Base-by-base conservation (phyloP, 1,140 invertebrate genomes). In the Papilio machaon region DNA sequence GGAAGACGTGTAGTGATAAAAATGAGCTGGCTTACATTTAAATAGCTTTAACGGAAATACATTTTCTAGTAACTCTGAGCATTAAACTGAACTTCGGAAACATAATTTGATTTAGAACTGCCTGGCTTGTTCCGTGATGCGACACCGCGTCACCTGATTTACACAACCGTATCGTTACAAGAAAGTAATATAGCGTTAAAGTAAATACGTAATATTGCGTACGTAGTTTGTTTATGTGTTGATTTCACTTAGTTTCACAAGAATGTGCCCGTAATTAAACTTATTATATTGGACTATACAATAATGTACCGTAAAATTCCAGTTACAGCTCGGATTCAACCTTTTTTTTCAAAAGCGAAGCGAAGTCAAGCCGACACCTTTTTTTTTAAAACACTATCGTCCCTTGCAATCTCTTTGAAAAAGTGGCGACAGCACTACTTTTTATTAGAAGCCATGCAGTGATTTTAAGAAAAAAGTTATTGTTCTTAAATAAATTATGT, bases 171-270 rank as follows among this genome's bases (percentile, higher is more conserved):
- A 58, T 58, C 54, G 54, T 58, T 17, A n/a, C 54, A 11, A 15
- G 23, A 64, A 64, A 64, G 19, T 58, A 58, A 19, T 30, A 64
- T 11, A 64, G 60, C 19, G 23, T 64, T 30, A 15, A 15, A 30
- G 60, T 64, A 8, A 64, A 30, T 64, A 64, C 13, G 23, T 64
- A 35, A 64, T 30, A 30, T 11, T 64, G 60, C 60, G 60, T 30
- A 64, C 23, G 54, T 64, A 64, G 17, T 64, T 64, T 64, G 23
- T 30, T 64, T 64, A 64, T 64, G 60, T 19, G 23, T 64, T 64
- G 30, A 64, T 15, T 64, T 64, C 60, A 64, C 60, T n/a, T 64
- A 17, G 19, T 64, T 64, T 64, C 19, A 23, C 19, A 54, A 17
- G 54, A n/a, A 58, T 58, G 54, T 58, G n/a, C 7, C 49, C 17